Evolutionary conservation across 2,113 vertebrate species (phyloP).

Genomic region (Tragulus kanchil): DNA sequence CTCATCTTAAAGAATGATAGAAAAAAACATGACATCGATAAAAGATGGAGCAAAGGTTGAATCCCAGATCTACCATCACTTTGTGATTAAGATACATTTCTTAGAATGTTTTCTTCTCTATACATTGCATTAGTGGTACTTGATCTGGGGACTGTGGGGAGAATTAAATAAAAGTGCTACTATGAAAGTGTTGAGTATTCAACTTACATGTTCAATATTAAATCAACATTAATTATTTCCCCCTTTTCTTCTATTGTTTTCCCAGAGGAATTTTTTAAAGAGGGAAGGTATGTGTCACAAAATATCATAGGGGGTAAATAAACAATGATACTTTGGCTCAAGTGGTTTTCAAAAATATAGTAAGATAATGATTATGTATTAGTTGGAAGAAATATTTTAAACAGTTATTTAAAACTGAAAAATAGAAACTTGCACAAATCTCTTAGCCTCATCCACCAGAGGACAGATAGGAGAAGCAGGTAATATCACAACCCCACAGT

Average conservation of each 20-base stretch:
- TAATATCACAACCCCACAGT: neutral
- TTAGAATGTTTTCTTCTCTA: neutral
- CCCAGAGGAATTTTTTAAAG: neutral
- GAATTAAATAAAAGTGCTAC: slow-evolving; percentile 2
- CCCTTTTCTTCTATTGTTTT: neutral
- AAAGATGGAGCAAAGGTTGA: neutral
- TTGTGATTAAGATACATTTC: neutral
- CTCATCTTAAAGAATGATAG: neutral
- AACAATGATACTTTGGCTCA: slow-evolving; percentile 20
- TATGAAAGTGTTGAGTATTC: neutral
- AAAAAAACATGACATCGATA: neutral
- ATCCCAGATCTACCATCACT: neutral
- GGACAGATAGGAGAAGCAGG: neutral
- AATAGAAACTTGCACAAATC: neutral
- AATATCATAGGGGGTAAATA: slow-evolving; percentile 20
- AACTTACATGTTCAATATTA: neutral
- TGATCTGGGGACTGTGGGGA: neutral
- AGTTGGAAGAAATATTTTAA: slow-evolving; percentile 57
- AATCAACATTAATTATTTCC: neutral
- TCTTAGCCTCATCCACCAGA: neutral
- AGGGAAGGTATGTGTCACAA: neutral
- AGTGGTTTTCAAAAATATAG: slow-evolving; percentile 32
- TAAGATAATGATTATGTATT: slow-evolving; percentile 27
- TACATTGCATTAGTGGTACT: neutral
- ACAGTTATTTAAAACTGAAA: neutral